Evolutionary conservation across 2,113 vertebrate species (phyloP).

Genomic region (Halichoerus grypus): DNA sequence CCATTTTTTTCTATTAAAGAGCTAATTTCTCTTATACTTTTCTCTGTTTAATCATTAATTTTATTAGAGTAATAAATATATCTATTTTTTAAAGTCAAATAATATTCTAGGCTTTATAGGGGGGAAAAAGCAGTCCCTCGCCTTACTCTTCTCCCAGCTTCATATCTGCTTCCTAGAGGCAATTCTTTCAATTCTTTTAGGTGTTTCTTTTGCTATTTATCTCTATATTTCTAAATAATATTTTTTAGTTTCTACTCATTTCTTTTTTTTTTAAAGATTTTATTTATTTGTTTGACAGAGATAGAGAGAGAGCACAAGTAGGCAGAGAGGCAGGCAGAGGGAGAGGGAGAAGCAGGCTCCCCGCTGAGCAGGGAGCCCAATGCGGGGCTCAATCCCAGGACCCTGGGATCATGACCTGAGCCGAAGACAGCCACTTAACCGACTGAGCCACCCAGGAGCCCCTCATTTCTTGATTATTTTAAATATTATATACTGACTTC

Average conservation of each 20-base stretch:
- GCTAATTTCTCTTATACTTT: not conserved
- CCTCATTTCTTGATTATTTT: not conserved
- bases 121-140: not conserved
- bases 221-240: not conserved
- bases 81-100: not conserved
- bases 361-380: too few species aligned
- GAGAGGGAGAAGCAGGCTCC: too few species aligned
- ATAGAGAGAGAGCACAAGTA: too few species aligned
- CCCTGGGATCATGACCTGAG: too few species aligned
- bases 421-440: too few species aligned
- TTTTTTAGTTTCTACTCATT: not conserved
- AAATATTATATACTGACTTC: not conserved
- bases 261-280: too few species aligned
- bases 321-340: too few species aligned
- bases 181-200: not conserved
- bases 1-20: not conserved
- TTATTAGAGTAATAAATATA: not conserved
- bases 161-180: not conserved
- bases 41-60: not conserved
- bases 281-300: too few species aligned
- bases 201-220: not conserved
- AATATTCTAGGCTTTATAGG: not conserved
- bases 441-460: too few species aligned
- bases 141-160: not conserved
- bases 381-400: too few species aligned